phyloP scores from a whole-genome alignment of 2,113 vertebrate species.

The Rhineura floridana region DNA sequence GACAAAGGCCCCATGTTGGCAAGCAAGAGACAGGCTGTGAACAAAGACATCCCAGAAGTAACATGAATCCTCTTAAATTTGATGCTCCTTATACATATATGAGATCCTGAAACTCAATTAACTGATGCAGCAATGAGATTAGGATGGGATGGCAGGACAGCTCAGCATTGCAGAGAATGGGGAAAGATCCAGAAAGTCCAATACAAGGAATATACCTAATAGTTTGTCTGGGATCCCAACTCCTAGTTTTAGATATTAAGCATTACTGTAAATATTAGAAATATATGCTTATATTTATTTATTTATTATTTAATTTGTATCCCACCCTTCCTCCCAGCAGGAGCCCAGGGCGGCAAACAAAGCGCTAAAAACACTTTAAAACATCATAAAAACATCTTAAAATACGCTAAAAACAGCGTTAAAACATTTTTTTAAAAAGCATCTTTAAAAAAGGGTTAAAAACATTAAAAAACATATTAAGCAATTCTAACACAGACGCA shows the following conservation, averaged over 20 bases:
- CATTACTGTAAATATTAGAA: not conserved
- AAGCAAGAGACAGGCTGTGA: not conserved
- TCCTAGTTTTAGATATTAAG: not conserved
- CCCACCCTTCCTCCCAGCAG: no score
- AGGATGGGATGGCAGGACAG: not conserved
- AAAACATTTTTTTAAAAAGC: no score
- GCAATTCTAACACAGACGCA: no score
- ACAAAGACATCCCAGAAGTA: not conserved
- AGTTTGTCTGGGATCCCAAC: not conserved
- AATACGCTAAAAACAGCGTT: no score
- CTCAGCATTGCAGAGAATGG: not conserved
- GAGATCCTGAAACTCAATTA: not conserved
- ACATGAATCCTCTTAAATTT: not conserved
- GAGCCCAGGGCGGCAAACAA: no score
- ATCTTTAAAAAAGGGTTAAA: no score
- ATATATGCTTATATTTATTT: no score
- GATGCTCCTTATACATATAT: not conserved
- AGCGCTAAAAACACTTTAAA: no score
- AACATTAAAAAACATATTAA: no score
- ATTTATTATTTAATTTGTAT: no score
- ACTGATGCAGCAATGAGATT: not conserved
- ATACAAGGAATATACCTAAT: not conserved
- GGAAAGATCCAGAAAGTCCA: not conserved
- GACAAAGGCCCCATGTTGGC: not conserved
- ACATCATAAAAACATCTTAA: no score